Evolutionary conservation across 2,113 vertebrate genomes (phyloP).

Genomic region (Cepphus grylle): DNA sequence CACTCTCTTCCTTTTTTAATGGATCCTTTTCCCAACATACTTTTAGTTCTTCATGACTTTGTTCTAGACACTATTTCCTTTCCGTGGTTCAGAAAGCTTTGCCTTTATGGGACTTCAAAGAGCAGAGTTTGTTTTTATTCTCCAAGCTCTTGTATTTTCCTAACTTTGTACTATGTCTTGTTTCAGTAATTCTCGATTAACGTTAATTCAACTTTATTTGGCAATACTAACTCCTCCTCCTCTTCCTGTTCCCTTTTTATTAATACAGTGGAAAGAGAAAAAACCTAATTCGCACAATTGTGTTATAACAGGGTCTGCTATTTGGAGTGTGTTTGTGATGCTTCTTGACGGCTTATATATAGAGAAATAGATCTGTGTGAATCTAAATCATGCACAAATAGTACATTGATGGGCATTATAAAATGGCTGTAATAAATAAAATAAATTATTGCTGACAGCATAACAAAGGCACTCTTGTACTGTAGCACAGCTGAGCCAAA

Average conservation of each 20-base stretch:
- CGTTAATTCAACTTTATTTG: slow-evolving; percentile 19
- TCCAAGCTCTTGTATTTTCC: not conserved
- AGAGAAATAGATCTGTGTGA: not conserved
- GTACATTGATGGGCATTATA: slow-evolving; percentile 46
- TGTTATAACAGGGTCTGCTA: not conserved
- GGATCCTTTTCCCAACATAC: not conserved
- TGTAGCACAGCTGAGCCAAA: slow-evolving; percentile 64
- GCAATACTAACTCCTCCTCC: not conserved
- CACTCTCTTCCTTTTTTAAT: not conserved
- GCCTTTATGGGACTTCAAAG: slow-evolving; percentile 8
- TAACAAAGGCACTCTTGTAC: slow-evolving; percentile 71
- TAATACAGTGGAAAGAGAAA: slow-evolving; percentile 10
- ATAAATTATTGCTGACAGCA: slow-evolving; percentile 60
- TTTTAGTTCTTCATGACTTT: not conserved
- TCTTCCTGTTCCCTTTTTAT: slow-evolving; percentile 46
- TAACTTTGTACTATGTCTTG: not conserved
- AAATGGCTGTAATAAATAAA: slow-evolving; percentile 67
- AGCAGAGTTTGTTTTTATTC: not conserved
- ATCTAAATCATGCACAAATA: slow-evolving; percentile 6
- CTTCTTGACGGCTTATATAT: not conserved
- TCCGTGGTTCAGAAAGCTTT: not conserved
- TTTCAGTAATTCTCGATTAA: slow-evolving; percentile 8
- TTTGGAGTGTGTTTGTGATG: not conserved
- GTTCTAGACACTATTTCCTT: not conserved
- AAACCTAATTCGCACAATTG: not conserved